A percentile compares a stretch with the other conserved stretches of the same genome.
phyloP scores from a whole-genome alignment of 2,113 vertebrate species.

The Oncorhynchus mykiss region DNA sequence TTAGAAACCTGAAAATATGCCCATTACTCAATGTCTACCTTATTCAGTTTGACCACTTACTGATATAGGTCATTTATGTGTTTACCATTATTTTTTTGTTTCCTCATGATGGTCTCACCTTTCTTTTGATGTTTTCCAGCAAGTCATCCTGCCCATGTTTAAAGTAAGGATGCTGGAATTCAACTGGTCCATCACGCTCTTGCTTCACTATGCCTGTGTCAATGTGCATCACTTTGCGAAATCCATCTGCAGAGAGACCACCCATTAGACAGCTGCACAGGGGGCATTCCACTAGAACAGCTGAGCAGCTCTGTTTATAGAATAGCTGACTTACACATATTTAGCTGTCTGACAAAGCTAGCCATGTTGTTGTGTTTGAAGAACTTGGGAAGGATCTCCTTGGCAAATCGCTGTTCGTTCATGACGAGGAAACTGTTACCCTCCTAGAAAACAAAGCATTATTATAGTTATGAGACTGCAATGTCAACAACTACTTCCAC shows the following conservation, averaged over 20 bases:
- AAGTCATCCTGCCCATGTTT: constrained; percentile 92
- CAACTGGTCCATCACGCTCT: constrained; percentile 89
- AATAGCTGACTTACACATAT: constrained; percentile 88
- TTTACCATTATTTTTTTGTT: too few species aligned
- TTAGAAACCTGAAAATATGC: constrained; percentile 81
- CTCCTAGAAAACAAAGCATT: constrained; percentile 75
- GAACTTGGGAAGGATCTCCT: constrained; percentile 96
- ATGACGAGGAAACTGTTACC: constrained; percentile 94
- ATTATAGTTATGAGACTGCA: not conserved
- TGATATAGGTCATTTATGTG: too few species aligned
- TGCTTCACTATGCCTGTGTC: constrained; percentile 90
- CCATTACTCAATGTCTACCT: too few species aligned
- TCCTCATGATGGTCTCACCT: constrained; percentile 69
- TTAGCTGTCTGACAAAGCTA: constrained; percentile 95
- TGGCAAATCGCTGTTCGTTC: constrained; percentile 93
- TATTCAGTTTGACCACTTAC: too few species aligned
- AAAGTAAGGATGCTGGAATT: constrained; percentile 94
- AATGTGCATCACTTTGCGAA: constrained; percentile 93
- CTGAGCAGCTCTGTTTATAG: not conserved
- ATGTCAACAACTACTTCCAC: not conserved
- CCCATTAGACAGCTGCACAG: not conserved
- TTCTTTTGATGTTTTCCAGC: constrained; percentile 94
- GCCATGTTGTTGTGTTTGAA: constrained; percentile 99
- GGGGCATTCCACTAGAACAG: not conserved
- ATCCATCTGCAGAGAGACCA: constrained; percentile 83